These are phyloP conservation scores for Diplogasteroides magnus DNA, from an alignment of 1,140 invertebrate species.

Conservation along the genomic window DNA sequence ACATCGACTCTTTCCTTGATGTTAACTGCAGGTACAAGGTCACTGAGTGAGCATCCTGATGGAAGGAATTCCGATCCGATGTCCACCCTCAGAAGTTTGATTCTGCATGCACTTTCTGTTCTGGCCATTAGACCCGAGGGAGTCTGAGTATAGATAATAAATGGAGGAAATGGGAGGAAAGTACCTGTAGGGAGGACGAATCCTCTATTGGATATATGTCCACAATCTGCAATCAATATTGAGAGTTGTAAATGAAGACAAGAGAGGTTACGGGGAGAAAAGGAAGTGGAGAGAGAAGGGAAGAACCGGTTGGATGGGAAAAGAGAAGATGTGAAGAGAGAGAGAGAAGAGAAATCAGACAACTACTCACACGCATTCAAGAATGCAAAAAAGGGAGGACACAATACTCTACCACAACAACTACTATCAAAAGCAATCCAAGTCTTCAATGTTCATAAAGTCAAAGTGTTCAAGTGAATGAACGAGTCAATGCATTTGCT, in stretches of 20 bases:
- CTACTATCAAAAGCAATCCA: slow-evolving; percentile 8
- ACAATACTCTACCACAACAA: slow-evolving; percentile 9
- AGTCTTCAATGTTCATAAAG: slow-evolving; percentile 11
- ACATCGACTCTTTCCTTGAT: slow-evolving; percentile 55
- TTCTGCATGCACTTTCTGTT: slow-evolving; percentile 39
- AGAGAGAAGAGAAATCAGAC: neutral
- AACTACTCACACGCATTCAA: neutral
- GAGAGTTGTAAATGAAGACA: neutral
- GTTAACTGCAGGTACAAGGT: slow-evolving; percentile 49
- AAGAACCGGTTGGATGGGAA: neutral
- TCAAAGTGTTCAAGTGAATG: slow-evolving; percentile 6
- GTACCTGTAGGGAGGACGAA: neutral
- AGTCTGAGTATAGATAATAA: neutral
- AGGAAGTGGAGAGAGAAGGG: slow-evolving; percentile 8
- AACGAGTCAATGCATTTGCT: neutral
- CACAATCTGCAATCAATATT: slow-evolving; percentile 9
- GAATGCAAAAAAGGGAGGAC: neutral
- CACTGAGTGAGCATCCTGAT: slow-evolving; percentile 36
- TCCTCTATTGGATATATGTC: neutral
- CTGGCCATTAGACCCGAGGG: slow-evolving; percentile 1
- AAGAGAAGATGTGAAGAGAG: slow-evolving; percentile 5
- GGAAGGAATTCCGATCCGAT: slow-evolving; percentile 48
- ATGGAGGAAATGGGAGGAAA: neutral
- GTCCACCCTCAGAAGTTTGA: slow-evolving; percentile 50
- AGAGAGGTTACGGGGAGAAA: neutral